Percentiles rank a stretch among this genome's conserved stretches.
phyloP scores from a whole-genome alignment of 2,113 vertebrate species.

The Sphaerodactylus townsendi region DNA sequence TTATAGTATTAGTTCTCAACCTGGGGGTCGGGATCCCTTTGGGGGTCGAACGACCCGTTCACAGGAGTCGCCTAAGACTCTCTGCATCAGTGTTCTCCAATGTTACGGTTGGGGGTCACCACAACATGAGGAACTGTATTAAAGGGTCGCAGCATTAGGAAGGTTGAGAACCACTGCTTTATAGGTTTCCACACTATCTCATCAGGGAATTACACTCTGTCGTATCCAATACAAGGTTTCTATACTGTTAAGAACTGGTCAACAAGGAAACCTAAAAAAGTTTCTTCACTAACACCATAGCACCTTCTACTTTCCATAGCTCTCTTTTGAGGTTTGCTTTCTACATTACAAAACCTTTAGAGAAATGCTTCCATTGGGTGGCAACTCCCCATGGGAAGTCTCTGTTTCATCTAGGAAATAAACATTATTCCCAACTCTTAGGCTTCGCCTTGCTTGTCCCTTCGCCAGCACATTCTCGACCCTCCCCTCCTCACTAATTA shows the following conservation, averaged over 20 bases:
- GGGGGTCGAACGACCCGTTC: no score
- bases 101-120: no score
- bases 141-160: no score
- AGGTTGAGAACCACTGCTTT: no score
- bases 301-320: background rate
- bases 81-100: no score
- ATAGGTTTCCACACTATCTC: background rate
- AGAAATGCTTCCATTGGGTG: background rate
- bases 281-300: background rate
- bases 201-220: background rate
- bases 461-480: background rate
- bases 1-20: no score
- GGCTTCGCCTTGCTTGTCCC: background rate
- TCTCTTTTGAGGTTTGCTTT: background rate
- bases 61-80: no score
- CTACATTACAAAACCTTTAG: no score
- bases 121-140: no score
- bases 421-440: background rate
- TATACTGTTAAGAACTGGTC: background rate
- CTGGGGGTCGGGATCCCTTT: no score
- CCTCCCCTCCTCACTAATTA: background rate
- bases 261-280: background rate
- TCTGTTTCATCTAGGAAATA: background rate
- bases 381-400: background rate
- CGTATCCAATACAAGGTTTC: background rate